Conservation (phyloP, 2,888 invertebrate genomes). For the Drosophila greeni region DNA sequence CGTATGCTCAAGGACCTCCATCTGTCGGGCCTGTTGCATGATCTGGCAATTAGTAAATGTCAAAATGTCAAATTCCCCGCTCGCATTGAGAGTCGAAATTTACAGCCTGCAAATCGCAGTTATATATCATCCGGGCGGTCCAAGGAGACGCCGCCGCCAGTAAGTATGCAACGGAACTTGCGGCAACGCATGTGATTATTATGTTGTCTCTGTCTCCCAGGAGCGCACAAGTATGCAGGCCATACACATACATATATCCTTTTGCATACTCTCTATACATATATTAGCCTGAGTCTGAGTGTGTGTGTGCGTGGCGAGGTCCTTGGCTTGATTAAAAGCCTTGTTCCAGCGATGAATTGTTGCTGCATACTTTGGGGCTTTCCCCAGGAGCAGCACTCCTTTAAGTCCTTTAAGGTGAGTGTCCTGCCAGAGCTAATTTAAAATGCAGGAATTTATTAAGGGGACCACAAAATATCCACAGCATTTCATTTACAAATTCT, state of each 20-base stretch:
- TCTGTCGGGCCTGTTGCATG: conserved; percentile 28
- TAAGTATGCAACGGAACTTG: conserved; percentile 66
- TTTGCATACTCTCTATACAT: conserved; percentile 12
- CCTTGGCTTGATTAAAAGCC: conserved; percentile 45
- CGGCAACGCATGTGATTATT: conserved; percentile 63
- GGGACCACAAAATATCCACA: neutral
- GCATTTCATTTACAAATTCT: neutral
- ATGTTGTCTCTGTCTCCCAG: conserved; percentile 40
- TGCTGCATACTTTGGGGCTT: conserved; percentile 28
- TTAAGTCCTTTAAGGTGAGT: conserved; percentile 19
- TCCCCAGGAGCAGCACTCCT: neutral
- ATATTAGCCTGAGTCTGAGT: conserved; percentile 13
- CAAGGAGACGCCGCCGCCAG: conserved; percentile 45
- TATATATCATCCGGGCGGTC: conserved; percentile 52
- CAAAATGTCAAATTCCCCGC: conserved; percentile 69
- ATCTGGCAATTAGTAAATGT: conserved; percentile 72
- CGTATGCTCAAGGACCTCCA: conserved; percentile 3
- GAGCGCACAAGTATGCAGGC: conserved; percentile 11
- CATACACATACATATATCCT: conserved; percentile 2
- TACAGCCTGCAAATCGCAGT: conserved; percentile 62
- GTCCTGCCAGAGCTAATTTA: neutral
- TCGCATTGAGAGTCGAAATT: conserved; percentile 66
- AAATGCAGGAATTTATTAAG: conserved; percentile 1
- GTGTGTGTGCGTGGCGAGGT: conserved; percentile 7
- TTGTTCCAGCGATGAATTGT: conserved; percentile 23